These are phyloP conservation scores for Anisognathus igniventris DNA, from an alignment of 2,797 vertebrate genomes.

Conservation along the genomic window DNA sequence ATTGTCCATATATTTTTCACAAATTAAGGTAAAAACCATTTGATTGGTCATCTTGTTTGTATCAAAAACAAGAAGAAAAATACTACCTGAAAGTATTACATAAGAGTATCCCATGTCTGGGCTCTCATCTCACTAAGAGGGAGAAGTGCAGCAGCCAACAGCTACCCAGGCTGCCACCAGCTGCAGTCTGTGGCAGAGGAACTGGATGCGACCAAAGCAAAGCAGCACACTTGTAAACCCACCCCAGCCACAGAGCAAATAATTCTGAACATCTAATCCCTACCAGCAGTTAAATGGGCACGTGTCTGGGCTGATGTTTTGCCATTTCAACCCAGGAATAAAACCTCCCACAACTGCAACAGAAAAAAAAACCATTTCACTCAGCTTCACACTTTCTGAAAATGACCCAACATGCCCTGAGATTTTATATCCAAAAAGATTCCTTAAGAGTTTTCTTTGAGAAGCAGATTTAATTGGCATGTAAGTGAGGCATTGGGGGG, in stretches of 20 bases:
- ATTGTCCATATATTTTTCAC: background rate
- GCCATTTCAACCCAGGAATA: background rate
- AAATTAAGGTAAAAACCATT: background rate
- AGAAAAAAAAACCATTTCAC: background rate
- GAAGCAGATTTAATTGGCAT: background rate
- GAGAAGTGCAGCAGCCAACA: background rate
- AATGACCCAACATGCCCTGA: accelerated
- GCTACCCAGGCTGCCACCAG: background rate
- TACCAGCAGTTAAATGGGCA: background rate
- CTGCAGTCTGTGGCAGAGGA: background rate
- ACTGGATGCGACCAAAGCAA: background rate
- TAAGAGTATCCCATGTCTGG: background rate
- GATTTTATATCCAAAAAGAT: background rate
- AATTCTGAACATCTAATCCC: background rate
- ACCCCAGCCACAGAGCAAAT: background rate
- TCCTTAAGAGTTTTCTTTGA: background rate
- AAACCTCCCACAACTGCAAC: background rate
- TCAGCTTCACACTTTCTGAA: background rate
- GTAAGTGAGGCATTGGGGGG: background rate
- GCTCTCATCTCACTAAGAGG: background rate
- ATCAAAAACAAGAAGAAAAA: background rate
- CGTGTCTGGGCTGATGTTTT: background rate
- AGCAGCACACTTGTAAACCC: background rate
- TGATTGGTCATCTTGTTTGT: background rate
- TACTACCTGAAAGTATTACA: background rate